Evolutionary conservation across 2,113 vertebrate genomes (phyloP), one percentile per base, ranked within the genome.

Genomic region (Muscicapa adusta): DNA sequence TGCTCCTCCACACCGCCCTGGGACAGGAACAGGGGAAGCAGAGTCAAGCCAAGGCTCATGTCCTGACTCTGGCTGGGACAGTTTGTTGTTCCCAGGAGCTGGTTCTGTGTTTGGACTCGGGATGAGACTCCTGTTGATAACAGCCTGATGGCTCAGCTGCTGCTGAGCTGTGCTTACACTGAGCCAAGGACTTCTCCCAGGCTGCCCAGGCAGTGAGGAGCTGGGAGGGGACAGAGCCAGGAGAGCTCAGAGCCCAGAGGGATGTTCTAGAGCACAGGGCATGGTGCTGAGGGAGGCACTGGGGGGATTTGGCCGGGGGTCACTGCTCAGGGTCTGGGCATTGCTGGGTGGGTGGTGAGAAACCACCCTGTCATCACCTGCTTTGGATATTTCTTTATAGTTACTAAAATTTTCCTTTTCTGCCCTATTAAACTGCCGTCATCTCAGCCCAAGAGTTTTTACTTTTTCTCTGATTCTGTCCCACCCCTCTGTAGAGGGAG

Each of bases 261-360:
- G 36, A 9, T 58, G 67, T 16, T 58, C 3, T 43, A 28, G 67
- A 18, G 18, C 22, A 7, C 18, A 16, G 33, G 36, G 12, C 58
- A 22, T 2, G 0, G 4, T 31, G 23, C 43, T 43, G 75, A 57
- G 8, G 18, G n/a, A 10, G 36, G 26, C n/a, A 5, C 31, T 28
- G 34, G 3, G 11, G 40, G 50, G 20, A 26, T 56, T 31, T 62
- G 74, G 57, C 29, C 2, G 2, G 8, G 18, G 29, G 29, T 9
- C 68, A 28, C 40, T 40, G 68, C 68, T 40, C 13, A 50, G 53
- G 70, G 82, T 8, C 51, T 76, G 72, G 72, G 62, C 53, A 51
- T 20, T 24, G 51, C 31, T 66, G 17, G 36, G 70, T 7, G 31
- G 13, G 51, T 75, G 53, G 6, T 75, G 83, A 43, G 36, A 36